Evolutionary conservation across 2,888 invertebrate species (phyloP), one percentile per base, ranked within the genome.

Genomic region (Listrodromus nycthemerus): DNA sequence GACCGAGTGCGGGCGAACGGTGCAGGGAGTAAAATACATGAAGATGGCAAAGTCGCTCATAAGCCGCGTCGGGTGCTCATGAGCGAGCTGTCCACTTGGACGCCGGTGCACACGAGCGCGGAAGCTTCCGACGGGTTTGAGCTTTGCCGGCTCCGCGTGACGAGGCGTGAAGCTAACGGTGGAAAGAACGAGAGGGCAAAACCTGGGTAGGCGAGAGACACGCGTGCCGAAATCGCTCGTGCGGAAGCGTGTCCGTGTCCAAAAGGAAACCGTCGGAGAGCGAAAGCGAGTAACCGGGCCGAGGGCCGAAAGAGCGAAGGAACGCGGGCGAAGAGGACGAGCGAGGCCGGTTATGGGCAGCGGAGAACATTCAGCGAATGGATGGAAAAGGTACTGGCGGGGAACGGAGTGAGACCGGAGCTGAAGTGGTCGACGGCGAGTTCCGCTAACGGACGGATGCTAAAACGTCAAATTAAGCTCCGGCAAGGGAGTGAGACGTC

Each of bases 171-270:
- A 82, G 76, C 76, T 66, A 77, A 67, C 70, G 66, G 75, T 58
- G 45, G 27, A 79, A 50, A 37, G 41, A 58, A 73, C 76, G 61
- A 6, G 21, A 73, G 58, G 45, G 13, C 27, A 45, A 24, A 33
- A 37, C 50, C 13, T 7, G 61, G 37, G 24, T 33, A 10, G 65
- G 79, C 19, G 76, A 61, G 67, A 77, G 82, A 80, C 69, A 80
- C 82, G 82, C 84, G 84, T 84, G 81, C 81, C 81, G 30, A 75
- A 87, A 87, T 86, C 88, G 87, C 85, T 85, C 86, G 85, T 86
- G 85, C 87, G 86, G 87, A 86, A 84, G 85, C 83, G 85, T 86
- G 87, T 85, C 84, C 85, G 85, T 86, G 87, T 86, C 84, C 83
- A 66, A 27, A 70, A 61, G 71, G 74, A 78, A 70, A 75, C 77